A percentile compares a stretch with the other conserved stretches of the same genome.
Evolutionary conservation across 1,140 invertebrate genomes (phyloP).

Genomic region (Hylaeus anthracinus): DNA sequence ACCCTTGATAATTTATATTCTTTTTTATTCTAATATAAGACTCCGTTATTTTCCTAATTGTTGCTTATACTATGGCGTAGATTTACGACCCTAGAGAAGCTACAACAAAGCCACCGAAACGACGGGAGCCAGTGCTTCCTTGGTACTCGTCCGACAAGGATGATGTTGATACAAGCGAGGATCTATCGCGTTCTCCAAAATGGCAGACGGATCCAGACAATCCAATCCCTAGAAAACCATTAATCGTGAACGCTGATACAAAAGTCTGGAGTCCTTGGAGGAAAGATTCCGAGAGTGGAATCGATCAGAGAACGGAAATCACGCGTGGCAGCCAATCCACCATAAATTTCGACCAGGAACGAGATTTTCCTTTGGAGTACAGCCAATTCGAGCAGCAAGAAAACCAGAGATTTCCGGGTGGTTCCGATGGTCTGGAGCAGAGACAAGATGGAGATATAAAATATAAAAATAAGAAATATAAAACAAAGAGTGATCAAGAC

Average conservation of each 20-base stretch:
- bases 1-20: neutral
- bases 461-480: neutral
- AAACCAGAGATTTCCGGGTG: neutral
- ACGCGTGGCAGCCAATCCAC: neutral
- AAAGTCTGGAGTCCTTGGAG: conserved; percentile 57
- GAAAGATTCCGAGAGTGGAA: conserved; percentile 33
- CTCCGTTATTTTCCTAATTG: neutral
- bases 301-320: conserved; percentile 56
- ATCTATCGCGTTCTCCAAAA: conserved; percentile 45
- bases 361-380: neutral
- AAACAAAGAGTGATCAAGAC: conserved; percentile 41
- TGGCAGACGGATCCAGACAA: conserved; percentile 26
- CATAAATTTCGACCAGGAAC: neutral
- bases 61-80: conserved; percentile 54
- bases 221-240: neutral
- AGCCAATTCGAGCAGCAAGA: conserved; percentile 29
- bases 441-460: conserved; percentile 16
- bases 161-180: conserved; percentile 41
- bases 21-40: neutral
- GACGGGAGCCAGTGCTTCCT: conserved; percentile 64
- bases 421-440: conserved; percentile 21
- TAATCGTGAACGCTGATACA: neutral
- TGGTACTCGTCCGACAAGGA: conserved; percentile 61
- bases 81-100: conserved; percentile 72
- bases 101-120: conserved; percentile 72